Evolutionary conservation across 2,888 invertebrate species (phyloP), one percentile per base, ranked within the genome.

Genomic region (Chrysolina oricalcia): DNA sequence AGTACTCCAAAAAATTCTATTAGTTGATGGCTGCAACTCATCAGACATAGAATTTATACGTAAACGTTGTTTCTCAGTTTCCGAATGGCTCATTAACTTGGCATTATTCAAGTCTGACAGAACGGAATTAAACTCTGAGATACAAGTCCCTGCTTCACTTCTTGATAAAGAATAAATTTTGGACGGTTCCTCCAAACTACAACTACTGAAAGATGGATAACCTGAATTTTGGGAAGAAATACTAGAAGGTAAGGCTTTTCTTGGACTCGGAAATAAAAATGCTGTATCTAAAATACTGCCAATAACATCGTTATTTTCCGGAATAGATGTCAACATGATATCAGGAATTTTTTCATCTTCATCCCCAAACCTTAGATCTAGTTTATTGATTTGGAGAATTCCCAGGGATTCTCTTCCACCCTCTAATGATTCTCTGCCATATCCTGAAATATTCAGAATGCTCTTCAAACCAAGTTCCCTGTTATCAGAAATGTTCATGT

Each of bases 111-210:
- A 67, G 68, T 70, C 59, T 15, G 74, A 74, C 11, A 21, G 21
- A 11, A 6, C 59, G 17, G 59, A 27, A 17, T 70, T 50, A 35
- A 70, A 41, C 27, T 71, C 40, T 3, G 64, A 56, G 23, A 41
- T 59, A n/a, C 41, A 70, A 13, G 27, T 59, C 23, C 8, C 27
- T n/a, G 59, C 8, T 73, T 76, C 75, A 75, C 27, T 79, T 67
- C 11, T 73, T n/a, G 78, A 70, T 3, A 77, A 11, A 27, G 77
- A 74, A 65, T 65, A 78, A 69, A 82, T 82, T 68, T 67, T 78
- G 0, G 82, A 82, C n/a, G 79, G 80, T 43, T 77, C 81, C 23
- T 82, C 78, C n/a, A 81, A 78, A 66, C 79, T 80, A 56, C 21
- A 64, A 35, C 73, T 77, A 59, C 78, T 79, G 68, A 82, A 82